Conservation (phyloP, 2,797 vertebrate species). For the Chiroxiphia lanceolata region DNA sequence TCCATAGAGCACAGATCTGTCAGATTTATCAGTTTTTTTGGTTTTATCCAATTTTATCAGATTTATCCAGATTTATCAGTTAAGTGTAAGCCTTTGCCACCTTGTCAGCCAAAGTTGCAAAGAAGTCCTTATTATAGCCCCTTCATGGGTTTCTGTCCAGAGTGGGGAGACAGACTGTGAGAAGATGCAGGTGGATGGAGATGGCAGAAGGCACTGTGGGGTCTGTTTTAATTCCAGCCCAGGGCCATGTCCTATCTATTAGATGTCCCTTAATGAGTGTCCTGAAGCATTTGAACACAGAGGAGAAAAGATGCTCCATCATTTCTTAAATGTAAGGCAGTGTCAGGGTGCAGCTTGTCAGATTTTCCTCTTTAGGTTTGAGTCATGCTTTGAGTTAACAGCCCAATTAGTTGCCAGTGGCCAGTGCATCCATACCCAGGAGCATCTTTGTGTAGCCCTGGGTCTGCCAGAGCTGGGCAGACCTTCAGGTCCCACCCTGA, state of each 20-base stretch:
- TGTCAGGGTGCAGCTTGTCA: background rate
- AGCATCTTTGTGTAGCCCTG: background rate
- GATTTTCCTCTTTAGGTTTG: background rate
- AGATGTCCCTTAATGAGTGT: background rate
- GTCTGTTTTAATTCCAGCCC: background rate
- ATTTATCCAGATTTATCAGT: background rate
- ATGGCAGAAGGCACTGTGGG: background rate
- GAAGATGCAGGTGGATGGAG: background rate
- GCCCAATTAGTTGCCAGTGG: background rate
- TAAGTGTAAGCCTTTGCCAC: background rate
- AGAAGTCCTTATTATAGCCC: background rate
- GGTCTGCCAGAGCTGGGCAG: background rate
- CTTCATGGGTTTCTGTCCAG: background rate
- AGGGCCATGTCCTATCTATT: background rate
- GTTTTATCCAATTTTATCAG: background rate
- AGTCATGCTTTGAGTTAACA: background rate
- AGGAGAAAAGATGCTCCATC: fast-evolving
- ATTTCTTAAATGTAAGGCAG: background rate
- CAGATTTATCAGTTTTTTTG: background rate
- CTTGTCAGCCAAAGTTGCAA: background rate
- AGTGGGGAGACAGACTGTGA: background rate
- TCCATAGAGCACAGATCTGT: background rate
- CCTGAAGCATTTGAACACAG: background rate
- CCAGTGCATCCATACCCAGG: background rate
- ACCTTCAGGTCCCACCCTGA: background rate